A percentile compares a stretch with the other conserved stretches of the same genome.
Evolutionary conservation across 2,888 invertebrate genomes (phyloP).

Genomic region (Drosophila multiciliata): DNA sequence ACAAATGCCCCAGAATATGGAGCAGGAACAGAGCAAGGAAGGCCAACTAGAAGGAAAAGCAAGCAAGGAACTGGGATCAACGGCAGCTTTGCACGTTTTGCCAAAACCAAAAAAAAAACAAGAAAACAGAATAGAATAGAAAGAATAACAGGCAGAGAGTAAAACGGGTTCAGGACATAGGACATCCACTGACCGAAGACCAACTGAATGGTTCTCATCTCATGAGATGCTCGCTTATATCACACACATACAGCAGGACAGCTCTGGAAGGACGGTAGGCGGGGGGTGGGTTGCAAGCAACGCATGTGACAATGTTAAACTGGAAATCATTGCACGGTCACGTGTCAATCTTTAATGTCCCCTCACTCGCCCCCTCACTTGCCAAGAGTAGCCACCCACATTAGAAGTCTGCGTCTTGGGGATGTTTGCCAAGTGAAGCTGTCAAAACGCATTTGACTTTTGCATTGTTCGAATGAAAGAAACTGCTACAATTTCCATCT

Average conservation of each 20-base stretch:
- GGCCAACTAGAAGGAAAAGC: conserved; percentile 17
- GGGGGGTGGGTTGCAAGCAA: conserved; percentile 13
- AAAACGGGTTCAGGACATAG: conserved; percentile 16
- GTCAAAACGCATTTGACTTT: conserved; percentile 74
- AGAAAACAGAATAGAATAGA: background rate
- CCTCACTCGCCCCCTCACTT: background rate
- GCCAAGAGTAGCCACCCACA: background rate
- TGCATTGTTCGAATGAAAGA: conserved; percentile 32
- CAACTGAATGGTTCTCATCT: conserved; percentile 37
- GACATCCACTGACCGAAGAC: conserved; percentile 39
- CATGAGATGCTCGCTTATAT: conserved; percentile 58
- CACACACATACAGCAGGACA: conserved; percentile 26
- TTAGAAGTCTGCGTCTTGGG: conserved; percentile 17
- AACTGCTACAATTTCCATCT: conserved; percentile 4
- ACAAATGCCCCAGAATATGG: conserved; percentile 65
- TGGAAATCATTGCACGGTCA: conserved; percentile 84
- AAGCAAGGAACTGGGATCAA: conserved; percentile 73
- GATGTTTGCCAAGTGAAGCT: conserved; percentile 48
- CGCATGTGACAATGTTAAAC: conserved; percentile 81
- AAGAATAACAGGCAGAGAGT: conserved; percentile 11
- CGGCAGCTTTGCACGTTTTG: conserved; percentile 77
- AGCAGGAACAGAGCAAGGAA: conserved; percentile 3
- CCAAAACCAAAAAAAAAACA: conserved; percentile 48
- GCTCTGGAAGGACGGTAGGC: background rate
- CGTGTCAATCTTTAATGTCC: conserved; percentile 82